These are phyloP conservation scores for Carassius gibelio DNA, from an alignment of 2,113 vertebrate genomes.

Conservation along the genomic window DNA sequence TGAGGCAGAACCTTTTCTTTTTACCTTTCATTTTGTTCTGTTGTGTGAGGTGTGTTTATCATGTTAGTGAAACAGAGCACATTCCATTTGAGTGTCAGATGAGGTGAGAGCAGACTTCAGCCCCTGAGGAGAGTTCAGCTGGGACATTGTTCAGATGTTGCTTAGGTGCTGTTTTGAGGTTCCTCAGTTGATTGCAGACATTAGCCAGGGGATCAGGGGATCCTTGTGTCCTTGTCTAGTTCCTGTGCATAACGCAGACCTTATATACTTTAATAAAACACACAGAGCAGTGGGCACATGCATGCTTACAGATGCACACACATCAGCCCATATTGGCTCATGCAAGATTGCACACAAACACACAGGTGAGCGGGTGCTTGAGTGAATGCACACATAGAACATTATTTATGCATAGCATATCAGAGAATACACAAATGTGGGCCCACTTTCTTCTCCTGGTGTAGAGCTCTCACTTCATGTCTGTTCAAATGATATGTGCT, in stretches of 20 bases:
- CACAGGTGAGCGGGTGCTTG: neutral
- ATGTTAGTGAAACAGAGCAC: slow-evolving; percentile 26
- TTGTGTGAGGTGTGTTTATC: neutral
- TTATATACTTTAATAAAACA: slow-evolving; percentile 14
- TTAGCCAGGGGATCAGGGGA: slow-evolving; percentile 32
- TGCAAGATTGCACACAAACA: slow-evolving; percentile 21
- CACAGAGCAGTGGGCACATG: neutral
- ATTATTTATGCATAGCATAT: neutral
- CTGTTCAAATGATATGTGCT: neutral
- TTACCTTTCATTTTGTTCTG: neutral
- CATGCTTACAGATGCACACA: slow-evolving; percentile 7
- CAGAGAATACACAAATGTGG: neutral
- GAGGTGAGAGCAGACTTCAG: slow-evolving; percentile 6
- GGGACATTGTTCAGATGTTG: slow-evolving; percentile 8
- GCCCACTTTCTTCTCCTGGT: neutral
- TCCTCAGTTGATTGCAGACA: neutral
- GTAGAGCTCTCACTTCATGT: neutral
- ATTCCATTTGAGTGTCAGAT: slow-evolving; percentile 3
- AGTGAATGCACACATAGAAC: slow-evolving; percentile 5
- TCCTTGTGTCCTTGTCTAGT: slow-evolving; percentile 26
- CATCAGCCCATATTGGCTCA: slow-evolving; percentile 13
- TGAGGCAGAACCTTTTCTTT: neutral
- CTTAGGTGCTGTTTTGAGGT: neutral
- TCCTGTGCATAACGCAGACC: slow-evolving; percentile 29
- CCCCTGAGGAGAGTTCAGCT: slow-evolving; percentile 14